phyloP scores from a whole-genome alignment of 2,797 vertebrate genomes.

The Chelidonichthys spinosus region DNA sequence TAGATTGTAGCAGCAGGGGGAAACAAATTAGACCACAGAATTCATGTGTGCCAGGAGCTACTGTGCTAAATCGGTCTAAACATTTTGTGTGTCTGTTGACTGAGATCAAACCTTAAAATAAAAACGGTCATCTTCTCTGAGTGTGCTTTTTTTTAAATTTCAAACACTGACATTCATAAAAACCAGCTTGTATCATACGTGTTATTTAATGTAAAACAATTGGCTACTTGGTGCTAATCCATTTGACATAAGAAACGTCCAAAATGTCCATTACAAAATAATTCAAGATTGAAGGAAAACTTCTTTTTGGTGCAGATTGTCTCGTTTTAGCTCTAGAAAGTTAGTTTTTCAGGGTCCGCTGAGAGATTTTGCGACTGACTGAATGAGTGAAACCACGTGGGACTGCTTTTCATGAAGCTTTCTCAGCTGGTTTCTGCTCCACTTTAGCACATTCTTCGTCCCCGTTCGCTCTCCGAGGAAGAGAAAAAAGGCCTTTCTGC shows the following conservation, averaged over 20 bases:
- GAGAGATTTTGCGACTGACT: conserved; percentile 60
- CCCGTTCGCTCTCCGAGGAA: conserved; percentile 36
- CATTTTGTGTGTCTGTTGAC: conserved; percentile 15
- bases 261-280: conserved; percentile 38
- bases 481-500: conserved; percentile 39
- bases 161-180: neutral
- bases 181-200: accelerated
- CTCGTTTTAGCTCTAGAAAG: conserved; percentile 61
- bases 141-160: neutral
- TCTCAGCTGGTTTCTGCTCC: conserved; percentile 63
- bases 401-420: conserved; percentile 61
- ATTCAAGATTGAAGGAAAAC: conserved; percentile 38
- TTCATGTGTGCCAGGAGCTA: conserved; percentile 26
- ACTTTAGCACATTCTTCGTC: conserved; percentile 63
- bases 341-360: conserved; percentile 52
- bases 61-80: conserved; percentile 6
- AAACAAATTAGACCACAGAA: conserved; percentile 31
- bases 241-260: neutral
- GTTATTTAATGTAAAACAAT: neutral
- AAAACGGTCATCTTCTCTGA: neutral
- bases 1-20: conserved; percentile 24
- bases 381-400: conserved; percentile 61
- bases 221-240: neutral
- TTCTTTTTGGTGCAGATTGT: conserved; percentile 36
- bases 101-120: neutral